Conservation (phyloP, 2,113 vertebrate genomes). For the Cephalopterus ornatus region DNA sequence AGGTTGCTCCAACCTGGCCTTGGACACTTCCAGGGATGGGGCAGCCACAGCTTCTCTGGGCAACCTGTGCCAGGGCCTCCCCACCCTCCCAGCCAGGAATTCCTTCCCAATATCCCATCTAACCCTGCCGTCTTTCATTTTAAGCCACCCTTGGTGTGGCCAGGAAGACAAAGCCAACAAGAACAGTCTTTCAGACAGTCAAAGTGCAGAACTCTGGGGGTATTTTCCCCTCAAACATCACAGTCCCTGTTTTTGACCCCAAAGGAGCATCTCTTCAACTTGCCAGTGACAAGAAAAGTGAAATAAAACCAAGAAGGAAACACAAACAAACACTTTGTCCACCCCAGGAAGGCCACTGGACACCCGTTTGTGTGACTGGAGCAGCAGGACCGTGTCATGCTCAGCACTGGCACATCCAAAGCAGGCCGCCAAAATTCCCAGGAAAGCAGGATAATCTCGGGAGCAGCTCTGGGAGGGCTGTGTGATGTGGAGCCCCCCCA, state of each 20-base stretch:
- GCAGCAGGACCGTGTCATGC: background rate
- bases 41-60: background rate
- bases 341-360: background rate
- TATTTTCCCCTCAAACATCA: background rate
- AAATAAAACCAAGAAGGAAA: background rate
- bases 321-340: background rate
- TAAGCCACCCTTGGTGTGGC: background rate
- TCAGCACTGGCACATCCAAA: background rate
- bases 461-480: background rate
- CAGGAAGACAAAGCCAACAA: background rate
- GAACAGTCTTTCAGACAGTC: background rate
- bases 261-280: background rate
- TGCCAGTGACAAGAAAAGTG: background rate
- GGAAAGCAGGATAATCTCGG: background rate
- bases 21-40: background rate
- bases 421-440: rapidly evolving
- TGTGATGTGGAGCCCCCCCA: background rate
- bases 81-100: background rate
- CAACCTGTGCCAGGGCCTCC: background rate
- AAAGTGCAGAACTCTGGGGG: background rate
- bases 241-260: background rate
- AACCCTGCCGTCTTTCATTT: no score
- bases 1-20: background rate
- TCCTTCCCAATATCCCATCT: background rate
- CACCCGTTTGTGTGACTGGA: background rate